These are phyloP conservation scores for Calycopis cecrops DNA, from an alignment of 1,140 invertebrate species.

Conservation along the genomic window DNA sequence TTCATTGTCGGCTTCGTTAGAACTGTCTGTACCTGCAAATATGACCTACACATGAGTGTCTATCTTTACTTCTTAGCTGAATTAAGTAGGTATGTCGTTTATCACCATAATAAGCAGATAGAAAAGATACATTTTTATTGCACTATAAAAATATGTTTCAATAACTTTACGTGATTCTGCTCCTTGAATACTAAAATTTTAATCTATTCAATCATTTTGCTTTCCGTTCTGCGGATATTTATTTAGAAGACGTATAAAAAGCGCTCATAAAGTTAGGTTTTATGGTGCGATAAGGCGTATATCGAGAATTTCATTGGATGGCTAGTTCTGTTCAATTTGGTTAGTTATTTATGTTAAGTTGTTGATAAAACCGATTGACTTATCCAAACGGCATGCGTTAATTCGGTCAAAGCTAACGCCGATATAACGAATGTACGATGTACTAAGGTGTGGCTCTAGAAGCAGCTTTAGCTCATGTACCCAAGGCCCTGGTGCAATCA, in stretches of 20 bases:
- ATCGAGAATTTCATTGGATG: too few species aligned
- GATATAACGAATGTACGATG: too few species aligned
- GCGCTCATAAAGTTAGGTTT: slow-evolving; percentile 38
- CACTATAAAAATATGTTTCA: slow-evolving; percentile 31
- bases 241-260: slow-evolving; percentile 1
- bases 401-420: too few species aligned
- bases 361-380: too few species aligned
- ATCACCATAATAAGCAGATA: background rate
- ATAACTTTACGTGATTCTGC: slow-evolving; percentile 10
- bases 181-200: slow-evolving; percentile 22
- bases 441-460: too few species aligned
- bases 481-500: too few species aligned
- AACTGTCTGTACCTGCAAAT: slow-evolving; percentile 34
- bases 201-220: background rate
- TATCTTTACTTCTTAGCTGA: too few species aligned
- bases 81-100: too few species aligned
- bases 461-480: too few species aligned
- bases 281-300: slow-evolving; percentile 34
- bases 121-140: slow-evolving; percentile 35
- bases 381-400: too few species aligned
- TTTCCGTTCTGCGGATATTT: background rate
- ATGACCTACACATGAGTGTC: background rate
- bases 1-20: slow-evolving; percentile 33
- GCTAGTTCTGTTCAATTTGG: too few species aligned
- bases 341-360: too few species aligned